Evolutionary conservation across 2,888 invertebrate genomes (phyloP).

Genomic region (Adelphocoris suturalis): DNA sequence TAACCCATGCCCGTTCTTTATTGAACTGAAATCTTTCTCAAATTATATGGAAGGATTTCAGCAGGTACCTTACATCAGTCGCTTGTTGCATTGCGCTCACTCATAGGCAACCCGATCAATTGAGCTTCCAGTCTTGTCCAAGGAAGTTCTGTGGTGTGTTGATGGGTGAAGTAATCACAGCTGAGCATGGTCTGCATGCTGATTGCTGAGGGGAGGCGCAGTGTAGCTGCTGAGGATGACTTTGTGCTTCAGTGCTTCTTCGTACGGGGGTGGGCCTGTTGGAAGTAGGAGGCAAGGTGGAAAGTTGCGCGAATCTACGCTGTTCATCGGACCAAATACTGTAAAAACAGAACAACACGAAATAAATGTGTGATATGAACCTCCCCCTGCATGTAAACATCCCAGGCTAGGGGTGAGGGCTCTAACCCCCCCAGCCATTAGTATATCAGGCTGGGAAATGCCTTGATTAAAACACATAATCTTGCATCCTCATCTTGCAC

Average conservation of each 20-base stretch:
- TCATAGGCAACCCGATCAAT: not conserved
- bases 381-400: too few species aligned
- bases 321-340: conserved; percentile 73
- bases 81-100: not conserved
- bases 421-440: too few species aligned
- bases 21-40: not conserved
- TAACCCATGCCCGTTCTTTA: not conserved
- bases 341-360: not conserved
- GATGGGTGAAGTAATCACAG: conserved; percentile 54
- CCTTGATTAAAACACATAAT: too few species aligned
- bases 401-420: too few species aligned
- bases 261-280: conserved; percentile 76
- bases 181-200: conserved; percentile 64
- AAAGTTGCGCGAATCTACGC: conserved; percentile 73
- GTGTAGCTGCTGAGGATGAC: conserved; percentile 77
- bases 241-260: conserved; percentile 77
- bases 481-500: too few species aligned
- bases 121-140: conserved; percentile 2
- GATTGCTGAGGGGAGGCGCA: conserved; percentile 54
- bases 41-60: not conserved
- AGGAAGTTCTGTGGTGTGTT: not conserved
- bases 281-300: conserved; percentile 75
- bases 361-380: too few species aligned
- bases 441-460: too few species aligned
- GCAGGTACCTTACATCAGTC: conserved; percentile 10